phyloP scores from a whole-genome alignment of 2,113 vertebrate genomes.

The Melanocharis versteri region DNA sequence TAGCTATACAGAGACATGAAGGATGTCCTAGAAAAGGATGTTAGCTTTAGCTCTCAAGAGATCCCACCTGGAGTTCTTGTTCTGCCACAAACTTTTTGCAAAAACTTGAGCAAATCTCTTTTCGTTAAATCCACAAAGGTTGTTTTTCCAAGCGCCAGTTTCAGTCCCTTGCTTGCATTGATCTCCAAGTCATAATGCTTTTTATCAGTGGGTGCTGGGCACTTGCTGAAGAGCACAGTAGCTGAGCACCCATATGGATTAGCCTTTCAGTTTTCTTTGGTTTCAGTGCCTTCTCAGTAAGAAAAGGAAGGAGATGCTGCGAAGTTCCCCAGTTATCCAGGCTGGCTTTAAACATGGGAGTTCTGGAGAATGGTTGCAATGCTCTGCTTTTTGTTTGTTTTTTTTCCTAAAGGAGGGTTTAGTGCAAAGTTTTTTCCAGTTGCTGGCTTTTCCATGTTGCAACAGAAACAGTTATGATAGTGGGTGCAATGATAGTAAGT shows the following conservation, averaged over 20 bases:
- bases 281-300: background rate
- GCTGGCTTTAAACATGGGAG: background rate
- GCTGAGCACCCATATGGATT: background rate
- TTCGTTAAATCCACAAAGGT: background rate
- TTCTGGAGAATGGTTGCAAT: background rate
- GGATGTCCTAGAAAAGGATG: background rate
- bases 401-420: background rate
- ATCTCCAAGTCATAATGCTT: background rate
- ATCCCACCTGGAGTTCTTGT: background rate
- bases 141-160: background rate
- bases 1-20: background rate
- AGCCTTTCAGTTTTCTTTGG: background rate
- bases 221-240: background rate
- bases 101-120: background rate
- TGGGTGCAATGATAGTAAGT: background rate
- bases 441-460: background rate
- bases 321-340: background rate
- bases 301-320: background rate
- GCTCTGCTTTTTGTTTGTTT: background rate
- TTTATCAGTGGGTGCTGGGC: accelerated
- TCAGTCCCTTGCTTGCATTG: background rate
- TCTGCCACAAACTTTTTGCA: background rate
- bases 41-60: background rate
- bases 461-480: background rate
- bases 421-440: background rate